Evolutionary conservation across 2,888 invertebrate species (phyloP).

Genomic region (Spicauda simplicius): DNA sequence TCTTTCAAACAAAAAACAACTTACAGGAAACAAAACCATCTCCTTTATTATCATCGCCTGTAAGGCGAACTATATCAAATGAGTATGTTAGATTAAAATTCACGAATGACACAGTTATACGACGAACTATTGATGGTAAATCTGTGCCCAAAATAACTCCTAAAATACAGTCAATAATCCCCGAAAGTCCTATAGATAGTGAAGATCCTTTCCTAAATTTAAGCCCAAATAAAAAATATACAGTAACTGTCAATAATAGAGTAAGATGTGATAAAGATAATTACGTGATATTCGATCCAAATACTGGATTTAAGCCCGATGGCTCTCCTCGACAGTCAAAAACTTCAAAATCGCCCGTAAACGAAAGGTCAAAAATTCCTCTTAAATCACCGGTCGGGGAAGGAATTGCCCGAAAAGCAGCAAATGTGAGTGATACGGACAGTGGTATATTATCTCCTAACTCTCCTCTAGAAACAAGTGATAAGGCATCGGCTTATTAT

Average conservation of each 20-base stretch:
- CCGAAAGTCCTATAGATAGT: conserved; percentile 78
- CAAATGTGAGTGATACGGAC: conserved; percentile 86
- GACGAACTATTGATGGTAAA: conserved; percentile 76
- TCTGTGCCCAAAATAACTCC: conserved; percentile 78
- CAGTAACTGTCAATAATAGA: conserved; percentile 79
- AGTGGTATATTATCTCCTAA: conserved; percentile 87
- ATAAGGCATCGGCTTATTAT: conserved; percentile 65
- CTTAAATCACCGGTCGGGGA: conserved; percentile 68
- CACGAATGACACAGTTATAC: conserved; percentile 72
- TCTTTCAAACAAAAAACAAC: conserved; percentile 70
- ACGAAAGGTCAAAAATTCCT: conserved; percentile 68
- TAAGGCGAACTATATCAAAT: conserved; percentile 79
- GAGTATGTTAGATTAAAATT: conserved; percentile 80
- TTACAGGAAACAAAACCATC: conserved; percentile 64
- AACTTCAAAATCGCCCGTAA: conserved; percentile 61
- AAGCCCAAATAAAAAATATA: conserved; percentile 82
- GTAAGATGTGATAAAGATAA: conserved; percentile 82
- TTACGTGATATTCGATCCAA: conserved; percentile 81
- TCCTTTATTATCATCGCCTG: conserved; percentile 68
- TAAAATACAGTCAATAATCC: conserved; percentile 81
- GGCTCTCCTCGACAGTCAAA: conserved; percentile 57
- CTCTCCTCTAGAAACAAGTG: conserved; percentile 83
- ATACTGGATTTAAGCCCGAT: conserved; percentile 74
- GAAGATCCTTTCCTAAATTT: conserved; percentile 79
- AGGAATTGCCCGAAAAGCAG: conserved; percentile 64